Evolutionary conservation across 2,888 invertebrate species (phyloP).

Genomic region (Malthinus seriepunctatus): DNA sequence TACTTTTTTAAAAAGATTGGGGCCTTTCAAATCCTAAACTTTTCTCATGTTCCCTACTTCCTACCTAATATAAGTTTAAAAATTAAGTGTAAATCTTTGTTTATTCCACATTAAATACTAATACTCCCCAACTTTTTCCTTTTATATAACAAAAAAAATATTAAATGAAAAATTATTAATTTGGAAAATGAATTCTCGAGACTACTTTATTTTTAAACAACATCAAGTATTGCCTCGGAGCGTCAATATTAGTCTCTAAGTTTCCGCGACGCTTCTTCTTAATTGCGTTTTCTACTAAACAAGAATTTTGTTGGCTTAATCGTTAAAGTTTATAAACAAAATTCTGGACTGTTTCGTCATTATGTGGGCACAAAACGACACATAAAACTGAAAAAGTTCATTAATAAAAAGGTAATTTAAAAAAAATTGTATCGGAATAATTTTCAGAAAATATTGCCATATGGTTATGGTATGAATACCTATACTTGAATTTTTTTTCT

Average conservation of each 20-base stretch:
- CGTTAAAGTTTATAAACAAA: too few relatives aligned
- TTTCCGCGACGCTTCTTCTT: too few relatives aligned
- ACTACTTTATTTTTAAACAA: neutral
- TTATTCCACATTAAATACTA: neutral
- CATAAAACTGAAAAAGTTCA: too few relatives aligned
- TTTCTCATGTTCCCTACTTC: neutral
- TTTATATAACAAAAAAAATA: neutral
- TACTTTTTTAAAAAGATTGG: constrained; percentile 2
- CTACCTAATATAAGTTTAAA: neutral
- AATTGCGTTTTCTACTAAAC: too few relatives aligned
- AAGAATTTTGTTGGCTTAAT: too few relatives aligned
- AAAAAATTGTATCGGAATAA: too few relatives aligned
- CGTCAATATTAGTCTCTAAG: neutral
- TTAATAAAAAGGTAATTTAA: too few relatives aligned
- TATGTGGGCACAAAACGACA: too few relatives aligned
- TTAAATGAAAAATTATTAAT: neutral
- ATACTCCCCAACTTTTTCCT: neutral
- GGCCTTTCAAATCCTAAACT: constrained; percentile 2
- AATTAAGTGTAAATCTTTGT: neutral
- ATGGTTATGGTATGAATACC: too few relatives aligned
- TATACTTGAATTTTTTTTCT: too few relatives aligned
- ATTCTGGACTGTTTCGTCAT: too few relatives aligned
- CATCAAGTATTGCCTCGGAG: neutral
- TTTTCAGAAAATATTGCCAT: too few relatives aligned
- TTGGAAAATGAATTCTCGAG: neutral